Base-by-base conservation (phyloP, 2,113 vertebrate species). In the Oncorhynchus nerka region DNA sequence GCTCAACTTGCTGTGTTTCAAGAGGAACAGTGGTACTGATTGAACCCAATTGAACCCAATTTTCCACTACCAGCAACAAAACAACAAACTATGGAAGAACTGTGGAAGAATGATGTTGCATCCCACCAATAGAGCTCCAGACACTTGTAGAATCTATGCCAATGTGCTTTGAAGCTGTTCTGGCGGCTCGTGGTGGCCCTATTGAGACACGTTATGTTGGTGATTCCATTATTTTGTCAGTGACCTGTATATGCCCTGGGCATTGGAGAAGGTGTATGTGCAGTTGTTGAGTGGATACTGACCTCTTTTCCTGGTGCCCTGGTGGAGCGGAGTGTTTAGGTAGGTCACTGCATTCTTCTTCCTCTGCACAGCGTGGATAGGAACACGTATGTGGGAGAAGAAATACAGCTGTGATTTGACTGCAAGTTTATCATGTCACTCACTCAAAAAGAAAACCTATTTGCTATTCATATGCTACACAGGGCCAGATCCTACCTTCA, bases 311-410 rank as follows among this genome's bases (percentile, higher is more conserved):
- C 97, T 94, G 83, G 97, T 98, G 81, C 96, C 97, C 7, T 96
- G 97, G 92, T 98, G 97, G 91, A 97, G 92, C 83, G 97, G 98
- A 89, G 96, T 98, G 92, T 99, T 99, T 94, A 99, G 93, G 91
- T 99, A 99, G 5, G 97, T 99, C 90, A 99, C 97, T 5, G 97
- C 94, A 59, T 94, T 98, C 93, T 98, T 99, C 93, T 99, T 99
- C 85, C 98, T 97, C 98, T 99, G 93, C 70, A 91, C 87, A 32
- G 22, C 62, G 20, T 20, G 20, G 3, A 51, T 4, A 55, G 78
- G 34, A 74, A 39, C 45, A 76, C 26, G 39, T 1, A 49, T 66
- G 12, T 20, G 26, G 5, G 34, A 68, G 2, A 28, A 62, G 15
- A 48, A n/a, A 22, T 32, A 2, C 16, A 7, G 9, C n/a, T 71